Conservation (phyloP, 2,888 invertebrate species). For the Ariolimax columbianus region DNA sequence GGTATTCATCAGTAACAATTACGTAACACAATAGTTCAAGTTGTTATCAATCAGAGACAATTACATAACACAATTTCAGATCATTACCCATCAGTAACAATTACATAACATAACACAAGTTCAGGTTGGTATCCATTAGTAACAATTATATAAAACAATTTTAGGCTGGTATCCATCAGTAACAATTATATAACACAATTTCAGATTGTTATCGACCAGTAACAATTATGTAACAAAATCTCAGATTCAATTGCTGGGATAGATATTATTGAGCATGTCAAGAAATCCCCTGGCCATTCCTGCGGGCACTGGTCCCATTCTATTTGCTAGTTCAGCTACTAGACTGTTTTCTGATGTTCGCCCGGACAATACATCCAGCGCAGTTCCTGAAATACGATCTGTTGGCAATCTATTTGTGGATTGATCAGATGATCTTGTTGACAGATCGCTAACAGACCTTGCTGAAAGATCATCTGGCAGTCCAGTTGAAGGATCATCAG, state of each 20-base stretch:
- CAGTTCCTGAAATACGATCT: conserved; percentile 19
- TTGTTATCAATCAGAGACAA: too few species aligned
- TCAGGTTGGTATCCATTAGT: too few species aligned
- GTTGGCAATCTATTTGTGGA: conserved; percentile 20
- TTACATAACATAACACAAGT: too few species aligned
- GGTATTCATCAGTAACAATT: too few species aligned
- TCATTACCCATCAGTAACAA: too few species aligned
- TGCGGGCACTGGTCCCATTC: conserved; percentile 38
- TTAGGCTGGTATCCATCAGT: too few species aligned
- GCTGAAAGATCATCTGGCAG: conserved; percentile 36
- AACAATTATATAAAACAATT: too few species aligned
- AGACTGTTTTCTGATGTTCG: conserved; percentile 23
- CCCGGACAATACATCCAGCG: conserved; percentile 29
- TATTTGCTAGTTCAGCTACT: conserved; percentile 27
- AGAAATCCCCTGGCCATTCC: conserved; percentile 50
- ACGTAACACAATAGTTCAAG: too few species aligned
- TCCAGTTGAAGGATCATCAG: background rate
- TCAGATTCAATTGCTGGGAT: conserved; percentile 36
- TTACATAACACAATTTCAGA: too few species aligned
- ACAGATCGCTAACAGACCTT: conserved; percentile 20
- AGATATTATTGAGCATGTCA: conserved; percentile 47
- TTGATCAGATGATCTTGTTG: conserved; percentile 21
- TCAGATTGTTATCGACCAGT: background rate
- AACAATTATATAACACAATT: too few species aligned
- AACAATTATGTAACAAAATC: background rate